A percentile compares a stretch with the other conserved stretches of the same genome.
These are phyloP conservation scores for Cyclophora albipunctata DNA, from an alignment of 2,888 invertebrate species.

Conservation along the genomic window DNA sequence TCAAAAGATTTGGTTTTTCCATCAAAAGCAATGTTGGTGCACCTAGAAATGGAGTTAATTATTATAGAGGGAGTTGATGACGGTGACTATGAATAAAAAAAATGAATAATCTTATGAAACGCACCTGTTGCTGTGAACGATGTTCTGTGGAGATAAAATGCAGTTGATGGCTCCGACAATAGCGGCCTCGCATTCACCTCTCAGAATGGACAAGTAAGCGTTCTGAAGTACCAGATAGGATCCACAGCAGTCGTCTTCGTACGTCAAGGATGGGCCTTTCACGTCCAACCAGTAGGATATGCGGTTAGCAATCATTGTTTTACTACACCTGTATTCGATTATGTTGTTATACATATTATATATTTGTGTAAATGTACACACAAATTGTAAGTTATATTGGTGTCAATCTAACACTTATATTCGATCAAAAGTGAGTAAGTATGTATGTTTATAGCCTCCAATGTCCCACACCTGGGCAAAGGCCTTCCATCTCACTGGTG, in stretches of 20 bases:
- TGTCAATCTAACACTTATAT: too few relatives aligned
- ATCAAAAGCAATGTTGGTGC: slow-evolving; percentile 45
- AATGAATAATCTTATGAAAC: too few relatives aligned
- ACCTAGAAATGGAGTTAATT: too few relatives aligned
- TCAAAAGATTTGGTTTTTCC: slow-evolving; percentile 92
- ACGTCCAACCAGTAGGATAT: slow-evolving; percentile 46
- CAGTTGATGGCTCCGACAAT: slow-evolving; percentile 71
- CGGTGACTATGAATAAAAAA: too few relatives aligned
- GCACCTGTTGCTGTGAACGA: slow-evolving; percentile 24
- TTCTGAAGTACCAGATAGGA: slow-evolving; percentile 33
- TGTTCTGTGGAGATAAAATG: slow-evolving; percentile 47
- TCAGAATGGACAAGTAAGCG: slow-evolving; percentile 32
- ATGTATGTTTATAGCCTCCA: too few relatives aligned
- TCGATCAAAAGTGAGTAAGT: too few relatives aligned
- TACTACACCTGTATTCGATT: slow-evolving; percentile 23
- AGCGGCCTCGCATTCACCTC: slow-evolving; percentile 57
- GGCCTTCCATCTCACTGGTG: too few relatives aligned
- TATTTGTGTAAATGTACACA: too few relatives aligned
- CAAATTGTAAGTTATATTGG: too few relatives aligned
- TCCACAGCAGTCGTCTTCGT: slow-evolving; percentile 37
- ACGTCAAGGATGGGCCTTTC: slow-evolving; percentile 39
- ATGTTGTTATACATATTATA: too few relatives aligned
- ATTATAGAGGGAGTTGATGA: too few relatives aligned
- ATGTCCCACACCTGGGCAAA: too few relatives aligned
- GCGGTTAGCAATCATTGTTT: slow-evolving; percentile 43